Evolutionary conservation across 2,888 invertebrate genomes (phyloP).

Genomic region (Aleiodes testaceus): DNA sequence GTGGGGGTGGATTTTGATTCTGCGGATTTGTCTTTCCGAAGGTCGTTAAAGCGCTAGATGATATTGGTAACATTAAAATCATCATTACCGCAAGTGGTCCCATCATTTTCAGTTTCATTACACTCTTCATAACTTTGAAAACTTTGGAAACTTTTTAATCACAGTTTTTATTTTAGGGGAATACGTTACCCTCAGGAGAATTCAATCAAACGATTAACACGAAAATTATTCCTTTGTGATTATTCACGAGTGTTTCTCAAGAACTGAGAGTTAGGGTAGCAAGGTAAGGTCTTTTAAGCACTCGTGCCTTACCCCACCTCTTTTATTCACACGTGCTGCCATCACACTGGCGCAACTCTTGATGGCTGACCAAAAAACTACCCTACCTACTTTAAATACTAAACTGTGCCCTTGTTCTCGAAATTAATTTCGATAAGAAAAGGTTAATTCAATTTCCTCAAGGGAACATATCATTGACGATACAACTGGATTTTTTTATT

Average conservation of each 20-base stretch:
- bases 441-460: slow-evolving; percentile 22
- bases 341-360: slow-evolving; percentile 54
- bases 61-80: slow-evolving; percentile 70
- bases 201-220: too few relatives aligned
- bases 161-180: too few relatives aligned
- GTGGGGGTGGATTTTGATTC: slow-evolving; percentile 73
- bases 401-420: background rate
- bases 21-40: slow-evolving; percentile 81
- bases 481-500: background rate
- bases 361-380: slow-evolving; percentile 51
- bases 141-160: background rate
- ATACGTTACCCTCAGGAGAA: too few relatives aligned
- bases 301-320: slow-evolving; percentile 57
- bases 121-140: slow-evolving; percentile 37
- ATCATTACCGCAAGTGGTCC: slow-evolving; percentile 51
- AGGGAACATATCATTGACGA: background rate
- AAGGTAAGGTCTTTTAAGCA: slow-evolving; percentile 69
- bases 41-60: slow-evolving; percentile 80
- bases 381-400: background rate
- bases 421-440: slow-evolving; percentile 1
- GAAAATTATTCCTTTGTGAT: slow-evolving; percentile 7
- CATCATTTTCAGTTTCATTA: slow-evolving; percentile 37
- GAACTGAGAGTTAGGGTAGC: slow-evolving; percentile 68
- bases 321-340: slow-evolving; percentile 47
- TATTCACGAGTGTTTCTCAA: slow-evolving; percentile 55